Evolutionary conservation across 2,888 invertebrate genomes (phyloP), one percentile per base, ranked within the genome.

Genomic region (Rhyacophila evoluta): DNA sequence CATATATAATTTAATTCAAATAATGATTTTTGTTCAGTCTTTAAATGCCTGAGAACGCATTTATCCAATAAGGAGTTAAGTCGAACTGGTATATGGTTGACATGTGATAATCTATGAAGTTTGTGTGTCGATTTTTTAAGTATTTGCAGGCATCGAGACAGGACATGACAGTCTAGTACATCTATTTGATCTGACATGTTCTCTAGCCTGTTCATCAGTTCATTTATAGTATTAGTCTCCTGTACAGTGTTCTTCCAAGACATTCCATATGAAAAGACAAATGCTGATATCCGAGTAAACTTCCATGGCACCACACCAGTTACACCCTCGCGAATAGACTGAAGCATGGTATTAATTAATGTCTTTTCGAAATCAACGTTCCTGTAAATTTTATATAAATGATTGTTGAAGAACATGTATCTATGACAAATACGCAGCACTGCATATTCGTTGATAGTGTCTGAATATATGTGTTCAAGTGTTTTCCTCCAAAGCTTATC

Each of bases 361-460:
- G 67, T 75, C 8, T 70, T 71, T 70, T 82, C 81, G 33, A 80
- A 82, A 68, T 77, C 6, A 4, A 5, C 12, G 75, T 71, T 77
- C 67, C 80, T 68, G 37, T 78, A 82, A 6, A 68, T 37, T 27
- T 28, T 72, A n/a, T 15, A 11, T 2, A 67, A 25, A 41, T 75
- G 76, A 68, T 74, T 77, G 29, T 79, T 74, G 36, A 80, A 82
- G 75, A 72, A 79, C 75, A 82, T 77, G 39, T 82, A 82, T 70
- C 73, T 82, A 15, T 76, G 73, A 69, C 41, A 71, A 8, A 80
- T 5, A 25, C 37, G 70, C 38, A 82, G 38, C 3, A 75, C 41
- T 74, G 37, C 19, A 8, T 79, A 29, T 29, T 79, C 71, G 37
- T 77, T 36, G 29, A 41, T 11, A 38, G 3, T 5, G 5, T 36